Percentiles rank a stretch among this genome's conserved stretches.
Conservation (phyloP, 2,888 invertebrate species). For the Panorpa germanica region DNA sequence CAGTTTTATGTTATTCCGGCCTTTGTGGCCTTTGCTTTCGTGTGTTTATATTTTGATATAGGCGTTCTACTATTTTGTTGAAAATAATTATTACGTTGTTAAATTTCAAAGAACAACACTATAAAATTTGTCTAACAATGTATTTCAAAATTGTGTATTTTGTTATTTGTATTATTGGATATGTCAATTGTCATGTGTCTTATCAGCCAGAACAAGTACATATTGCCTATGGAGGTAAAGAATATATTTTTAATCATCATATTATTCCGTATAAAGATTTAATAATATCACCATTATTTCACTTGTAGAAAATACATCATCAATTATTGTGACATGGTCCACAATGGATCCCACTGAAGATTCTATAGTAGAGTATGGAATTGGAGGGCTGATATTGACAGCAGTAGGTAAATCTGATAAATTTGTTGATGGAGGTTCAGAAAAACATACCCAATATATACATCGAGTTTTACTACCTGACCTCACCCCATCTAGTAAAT, state of each 20-base stretch:
- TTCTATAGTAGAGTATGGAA: conserved; percentile 59
- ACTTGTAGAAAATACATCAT: conserved; percentile 34
- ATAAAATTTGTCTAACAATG: too few relatives aligned
- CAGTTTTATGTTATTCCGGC: too few relatives aligned
- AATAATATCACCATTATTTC: conserved; percentile 4
- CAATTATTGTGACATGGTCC: conserved; percentile 69
- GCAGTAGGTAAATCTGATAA: conserved; percentile 34
- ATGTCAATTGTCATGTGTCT: conserved; percentile 13
- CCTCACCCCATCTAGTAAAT: conserved; percentile 40
- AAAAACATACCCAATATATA: conserved; percentile 48
- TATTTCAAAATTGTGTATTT: too few relatives aligned
- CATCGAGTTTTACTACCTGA: conserved; percentile 48
- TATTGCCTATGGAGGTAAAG: conserved; percentile 38
- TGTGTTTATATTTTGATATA: too few relatives aligned
- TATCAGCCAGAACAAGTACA: conserved; percentile 52
- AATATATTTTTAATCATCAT: neutral
- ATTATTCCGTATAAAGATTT: conserved; percentile 6
- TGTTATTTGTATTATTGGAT: conserved; percentile 8
- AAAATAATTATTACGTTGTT: too few relatives aligned
- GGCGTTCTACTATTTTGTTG: too few relatives aligned
- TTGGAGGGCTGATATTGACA: conserved; percentile 31
- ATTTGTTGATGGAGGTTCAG: conserved; percentile 58
- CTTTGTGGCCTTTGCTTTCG: too few relatives aligned
- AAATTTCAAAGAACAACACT: too few relatives aligned
- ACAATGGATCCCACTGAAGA: conserved; percentile 46